Conservation (phyloP, 2,888 invertebrate species). For the Erpobdella octoculata region DNA sequence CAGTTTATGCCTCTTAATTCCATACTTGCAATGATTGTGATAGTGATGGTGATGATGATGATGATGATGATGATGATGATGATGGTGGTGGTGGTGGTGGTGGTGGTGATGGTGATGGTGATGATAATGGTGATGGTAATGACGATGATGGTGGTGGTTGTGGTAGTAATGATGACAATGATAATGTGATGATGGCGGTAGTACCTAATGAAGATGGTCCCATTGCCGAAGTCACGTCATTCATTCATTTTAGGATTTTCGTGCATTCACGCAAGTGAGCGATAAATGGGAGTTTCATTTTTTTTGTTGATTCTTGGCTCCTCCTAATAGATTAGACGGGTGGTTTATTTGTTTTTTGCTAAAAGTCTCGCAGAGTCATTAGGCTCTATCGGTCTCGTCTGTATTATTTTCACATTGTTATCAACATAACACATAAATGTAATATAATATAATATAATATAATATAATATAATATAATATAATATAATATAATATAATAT, state of each 20-base stretch:
- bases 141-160: neutral
- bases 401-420: too few species aligned
- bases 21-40: too few species aligned
- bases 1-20: too few species aligned
- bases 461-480: too few species aligned
- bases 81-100: neutral
- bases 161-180: neutral
- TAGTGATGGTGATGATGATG: conserved; percentile 9
- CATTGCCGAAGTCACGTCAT: neutral
- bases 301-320: neutral
- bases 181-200: neutral
- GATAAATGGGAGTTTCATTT: conserved; percentile 1
- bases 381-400: too few species aligned
- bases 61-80: conserved; percentile 5
- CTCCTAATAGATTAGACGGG: too few species aligned
- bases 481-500: too few species aligned
- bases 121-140: conserved; percentile 1
- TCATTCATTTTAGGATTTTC: neutral
- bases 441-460: too few species aligned
- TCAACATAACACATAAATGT: too few species aligned
- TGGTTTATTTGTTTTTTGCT: neutral
- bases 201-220: neutral
- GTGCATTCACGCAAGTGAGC: conserved; percentile 5
- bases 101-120: conserved; percentile 1
- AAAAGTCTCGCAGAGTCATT: neutral